phyloP scores from a whole-genome alignment of 2,113 vertebrate species.

The Cygnus buccinator region DNA sequence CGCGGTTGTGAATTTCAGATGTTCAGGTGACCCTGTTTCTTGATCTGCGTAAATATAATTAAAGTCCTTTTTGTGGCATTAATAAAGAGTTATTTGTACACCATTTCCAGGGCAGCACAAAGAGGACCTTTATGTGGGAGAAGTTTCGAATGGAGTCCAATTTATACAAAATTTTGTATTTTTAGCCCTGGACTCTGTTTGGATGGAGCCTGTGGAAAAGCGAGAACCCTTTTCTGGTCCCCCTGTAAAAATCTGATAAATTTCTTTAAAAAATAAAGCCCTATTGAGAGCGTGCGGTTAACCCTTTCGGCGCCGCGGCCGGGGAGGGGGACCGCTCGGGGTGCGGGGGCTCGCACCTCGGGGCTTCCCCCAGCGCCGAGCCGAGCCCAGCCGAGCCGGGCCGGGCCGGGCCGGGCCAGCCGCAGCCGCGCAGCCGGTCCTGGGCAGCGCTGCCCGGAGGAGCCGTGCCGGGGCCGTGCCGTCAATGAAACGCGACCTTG shows the following conservation, averaged over 20 bases:
- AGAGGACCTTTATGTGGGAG: constrained; percentile 95
- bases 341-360: not conserved
- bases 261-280: constrained; percentile 85
- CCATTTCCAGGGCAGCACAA: constrained; percentile 97
- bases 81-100: constrained; percentile 99
- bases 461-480: not conserved
- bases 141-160: constrained; percentile 88
- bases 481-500: not conserved
- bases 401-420: not conserved
- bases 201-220: constrained; percentile 85
- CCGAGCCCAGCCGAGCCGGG: too few species aligned
- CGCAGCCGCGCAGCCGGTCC: not conserved
- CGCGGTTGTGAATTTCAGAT: constrained; percentile 76
- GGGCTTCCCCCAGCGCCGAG: not conserved
- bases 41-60: constrained; percentile 98
- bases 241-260: constrained; percentile 88
- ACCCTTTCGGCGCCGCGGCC: constrained; percentile 65
- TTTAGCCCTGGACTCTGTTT: constrained; percentile 89
- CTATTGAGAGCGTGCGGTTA: constrained; percentile 79
- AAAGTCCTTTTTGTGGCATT: constrained; percentile 96
- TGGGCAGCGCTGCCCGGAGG: not conserved
- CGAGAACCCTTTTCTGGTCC: constrained; percentile 83
- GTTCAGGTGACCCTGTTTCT: constrained; percentile 81
- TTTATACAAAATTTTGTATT: constrained; percentile 95
- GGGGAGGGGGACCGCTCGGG: not conserved